These are phyloP conservation scores for Troides helena DNA, from an alignment of 2,888 invertebrate genomes.

Conservation along the genomic window DNA sequence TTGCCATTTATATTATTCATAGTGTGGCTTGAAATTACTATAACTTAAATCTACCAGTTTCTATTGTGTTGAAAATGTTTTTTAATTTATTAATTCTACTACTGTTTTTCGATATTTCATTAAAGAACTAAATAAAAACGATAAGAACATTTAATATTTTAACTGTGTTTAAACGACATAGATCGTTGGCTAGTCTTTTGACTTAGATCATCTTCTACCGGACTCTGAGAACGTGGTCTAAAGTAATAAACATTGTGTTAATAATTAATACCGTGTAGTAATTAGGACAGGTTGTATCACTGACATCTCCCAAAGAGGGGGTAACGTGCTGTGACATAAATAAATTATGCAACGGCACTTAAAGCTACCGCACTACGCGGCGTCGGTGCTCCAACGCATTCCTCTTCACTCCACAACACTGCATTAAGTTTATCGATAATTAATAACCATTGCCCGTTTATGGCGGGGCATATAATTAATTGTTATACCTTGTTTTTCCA, in stretches of 20 bases:
- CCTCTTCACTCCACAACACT: conserved; percentile 35
- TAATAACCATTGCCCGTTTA: conserved; percentile 7
- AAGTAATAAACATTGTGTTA: not conserved
- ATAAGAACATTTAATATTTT: too few relatives aligned
- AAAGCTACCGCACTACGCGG: conserved; percentile 29
- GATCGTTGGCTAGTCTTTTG: not conserved
- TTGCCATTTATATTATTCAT: conserved; percentile 18
- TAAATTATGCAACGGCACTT: conserved; percentile 74
- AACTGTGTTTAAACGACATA: too few relatives aligned
- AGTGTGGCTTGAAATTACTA: not conserved
- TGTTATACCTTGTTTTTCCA: too few relatives aligned
- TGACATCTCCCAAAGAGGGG: conserved; percentile 58
- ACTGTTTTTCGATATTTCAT: not conserved
- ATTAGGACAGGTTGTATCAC: conserved; percentile 50
- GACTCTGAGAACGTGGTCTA: too few relatives aligned
- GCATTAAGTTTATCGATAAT: conserved; percentile 37
- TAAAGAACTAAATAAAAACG: not conserved
- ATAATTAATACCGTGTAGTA: conserved; percentile 43
- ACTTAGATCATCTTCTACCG: too few relatives aligned
- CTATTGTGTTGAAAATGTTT: not conserved
- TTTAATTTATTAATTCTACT: not conserved
- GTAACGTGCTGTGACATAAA: conserved; percentile 74
- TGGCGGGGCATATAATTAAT: too few relatives aligned
- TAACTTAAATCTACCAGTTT: conserved; percentile 1
- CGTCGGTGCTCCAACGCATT: conserved; percentile 29